These are phyloP conservation scores for Phytoseiulus persimilis DNA, from an alignment of 2,888 invertebrate genomes.

Conservation along the genomic window DNA sequence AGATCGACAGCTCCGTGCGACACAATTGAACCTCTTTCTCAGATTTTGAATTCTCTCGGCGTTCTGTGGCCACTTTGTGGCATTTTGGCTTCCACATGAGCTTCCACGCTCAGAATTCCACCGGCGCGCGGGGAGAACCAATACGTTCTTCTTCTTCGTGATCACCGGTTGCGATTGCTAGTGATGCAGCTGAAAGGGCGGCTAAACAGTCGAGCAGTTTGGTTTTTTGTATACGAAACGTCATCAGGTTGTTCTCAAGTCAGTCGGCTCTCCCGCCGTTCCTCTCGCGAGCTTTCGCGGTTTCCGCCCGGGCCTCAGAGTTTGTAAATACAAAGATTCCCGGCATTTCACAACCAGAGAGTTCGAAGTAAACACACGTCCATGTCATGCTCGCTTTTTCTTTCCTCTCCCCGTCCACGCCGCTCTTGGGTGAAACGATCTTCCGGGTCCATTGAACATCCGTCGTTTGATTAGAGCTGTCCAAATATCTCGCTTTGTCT, in stretches of 20 bases:
- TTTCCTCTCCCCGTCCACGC: neutral
- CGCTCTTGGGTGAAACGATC: neutral
- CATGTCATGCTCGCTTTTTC: neutral
- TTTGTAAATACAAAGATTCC: neutral
- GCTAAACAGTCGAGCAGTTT: neutral
- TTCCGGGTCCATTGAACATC: neutral
- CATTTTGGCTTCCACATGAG: too few relatives aligned
- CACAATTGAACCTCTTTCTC: too few relatives aligned
- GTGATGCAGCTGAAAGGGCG: neutral
- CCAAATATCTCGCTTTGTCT: neutral
- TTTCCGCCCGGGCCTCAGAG: neutral
- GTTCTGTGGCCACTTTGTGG: too few relatives aligned
- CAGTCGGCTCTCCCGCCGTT: neutral
- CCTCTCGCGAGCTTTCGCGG: too few relatives aligned
- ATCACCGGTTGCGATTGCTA: too few relatives aligned
- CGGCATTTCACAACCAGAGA: neutral
- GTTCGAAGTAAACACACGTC: neutral
- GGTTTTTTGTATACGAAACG: neutral
- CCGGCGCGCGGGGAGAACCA: too few relatives aligned
- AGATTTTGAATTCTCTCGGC: too few relatives aligned
- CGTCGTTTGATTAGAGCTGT: neutral
- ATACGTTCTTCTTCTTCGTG: too few relatives aligned
- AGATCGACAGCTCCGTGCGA: too few relatives aligned
- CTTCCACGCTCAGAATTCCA: too few relatives aligned
- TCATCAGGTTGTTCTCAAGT: neutral